phyloP scores from a whole-genome alignment of 2,113 vertebrate genomes.

The Columba livia region DNA sequence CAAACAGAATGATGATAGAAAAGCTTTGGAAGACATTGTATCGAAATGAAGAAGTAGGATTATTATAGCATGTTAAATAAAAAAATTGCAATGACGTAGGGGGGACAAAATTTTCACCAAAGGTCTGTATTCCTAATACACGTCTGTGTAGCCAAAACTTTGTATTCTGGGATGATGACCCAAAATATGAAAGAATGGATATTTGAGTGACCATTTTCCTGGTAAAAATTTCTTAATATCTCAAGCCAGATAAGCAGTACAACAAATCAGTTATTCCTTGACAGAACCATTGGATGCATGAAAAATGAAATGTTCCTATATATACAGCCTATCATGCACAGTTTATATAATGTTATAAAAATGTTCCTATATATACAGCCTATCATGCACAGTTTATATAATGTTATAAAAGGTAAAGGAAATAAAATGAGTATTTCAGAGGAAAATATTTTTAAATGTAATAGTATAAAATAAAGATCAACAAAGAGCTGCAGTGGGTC shows the following conservation, averaged over 20 bases:
- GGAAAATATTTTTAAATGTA: not conserved
- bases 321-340: not conserved
- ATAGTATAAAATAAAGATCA: not conserved
- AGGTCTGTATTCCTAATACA: not conserved
- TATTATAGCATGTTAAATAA: not conserved
- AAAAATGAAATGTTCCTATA: not conserved
- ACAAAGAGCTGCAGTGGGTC: not conserved
- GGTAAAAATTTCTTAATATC: not conserved
- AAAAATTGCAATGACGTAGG: too few species aligned
- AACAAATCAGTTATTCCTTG: not conserved
- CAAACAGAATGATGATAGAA: not conserved
- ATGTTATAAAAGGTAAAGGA: not conserved
- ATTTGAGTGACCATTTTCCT: not conserved
- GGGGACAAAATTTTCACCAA: too few species aligned
- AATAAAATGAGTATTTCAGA: not conserved
- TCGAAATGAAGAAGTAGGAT: not conserved
- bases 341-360: not conserved
- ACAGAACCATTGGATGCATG: not conserved
- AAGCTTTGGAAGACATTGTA: not conserved
- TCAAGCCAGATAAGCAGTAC: not conserved
- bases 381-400: not conserved
- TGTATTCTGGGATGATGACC: not conserved
- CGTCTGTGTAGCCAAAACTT: not conserved
- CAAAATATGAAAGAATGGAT: not conserved
- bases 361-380: not conserved